These are phyloP conservation scores for Megaceryle torquata DNA, from an alignment of 2,113 vertebrate species.

Conservation along the genomic window DNA sequence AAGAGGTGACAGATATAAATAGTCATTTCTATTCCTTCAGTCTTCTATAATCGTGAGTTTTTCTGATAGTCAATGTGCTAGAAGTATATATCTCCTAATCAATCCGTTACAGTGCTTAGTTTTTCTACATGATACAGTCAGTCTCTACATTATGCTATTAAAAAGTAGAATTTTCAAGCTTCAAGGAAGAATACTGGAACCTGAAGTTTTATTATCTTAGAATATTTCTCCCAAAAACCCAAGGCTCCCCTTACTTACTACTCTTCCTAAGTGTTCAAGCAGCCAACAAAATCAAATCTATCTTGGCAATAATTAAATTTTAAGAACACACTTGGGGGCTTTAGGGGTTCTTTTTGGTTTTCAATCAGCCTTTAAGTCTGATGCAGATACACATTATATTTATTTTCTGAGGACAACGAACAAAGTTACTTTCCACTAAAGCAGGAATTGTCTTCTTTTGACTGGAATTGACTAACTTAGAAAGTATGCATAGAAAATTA, in stretches of 20 bases:
- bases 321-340: not conserved
- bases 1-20: not conserved
- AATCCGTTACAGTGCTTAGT: not conserved
- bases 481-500: not conserved
- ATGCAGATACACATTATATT: not conserved
- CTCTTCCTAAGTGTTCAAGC: not conserved
- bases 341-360: not conserved
- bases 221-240: not conserved
- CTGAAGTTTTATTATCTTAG: not conserved
- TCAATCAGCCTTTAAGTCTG: not conserved
- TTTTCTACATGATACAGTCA: not conserved
- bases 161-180: not conserved
- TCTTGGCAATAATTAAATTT: not conserved
- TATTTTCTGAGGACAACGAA: not conserved
- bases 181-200: not conserved
- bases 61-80: not conserved
- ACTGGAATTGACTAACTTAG: not conserved
- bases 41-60: not conserved
- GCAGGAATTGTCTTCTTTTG: not conserved
- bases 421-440: not conserved
- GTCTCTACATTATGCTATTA: not conserved
- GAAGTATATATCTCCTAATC: slow-evolving; percentile 4
- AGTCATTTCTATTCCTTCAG: not conserved
- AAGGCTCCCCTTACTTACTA: not conserved
- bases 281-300: not conserved